These are phyloP conservation scores for Pocillopora damicornis DNA, from an alignment of 64 coral and sea anemone species.

Conservation along the genomic window DNA sequence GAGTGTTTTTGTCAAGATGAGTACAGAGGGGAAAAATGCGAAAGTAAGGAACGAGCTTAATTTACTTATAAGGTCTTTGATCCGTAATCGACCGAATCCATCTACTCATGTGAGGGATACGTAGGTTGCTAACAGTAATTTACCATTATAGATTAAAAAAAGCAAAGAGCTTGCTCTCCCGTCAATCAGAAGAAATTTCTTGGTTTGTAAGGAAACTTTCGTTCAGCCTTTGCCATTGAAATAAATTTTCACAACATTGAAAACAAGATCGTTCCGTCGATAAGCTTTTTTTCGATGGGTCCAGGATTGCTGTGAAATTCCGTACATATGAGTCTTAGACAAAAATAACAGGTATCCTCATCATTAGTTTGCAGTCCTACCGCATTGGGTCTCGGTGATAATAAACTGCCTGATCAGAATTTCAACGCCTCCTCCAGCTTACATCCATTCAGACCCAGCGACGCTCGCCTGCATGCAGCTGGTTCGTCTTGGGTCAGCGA, in stretches of 20 bases:
- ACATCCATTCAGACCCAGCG: background rate
- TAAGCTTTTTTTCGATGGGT: no score
- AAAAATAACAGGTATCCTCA: background rate
- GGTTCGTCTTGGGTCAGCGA: conserved; percentile 2
- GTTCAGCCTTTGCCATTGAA: no score
- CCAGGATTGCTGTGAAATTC: background rate
- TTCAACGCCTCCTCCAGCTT: conserved; percentile 23
- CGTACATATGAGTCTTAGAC: background rate
- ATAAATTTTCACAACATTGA: no score
- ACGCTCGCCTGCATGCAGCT: background rate
- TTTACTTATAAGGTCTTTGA: background rate
- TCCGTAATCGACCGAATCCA: no score
- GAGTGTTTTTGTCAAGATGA: conserved; percentile 2
- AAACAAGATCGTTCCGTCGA: no score
- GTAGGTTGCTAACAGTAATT: no score
- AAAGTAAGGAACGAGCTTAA: background rate
- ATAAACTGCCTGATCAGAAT: background rate
- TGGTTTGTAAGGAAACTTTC: no score
- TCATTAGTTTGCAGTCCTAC: background rate
- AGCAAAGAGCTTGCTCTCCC: no score
- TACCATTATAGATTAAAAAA: no score
- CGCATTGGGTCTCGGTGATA: conserved; percentile 8
- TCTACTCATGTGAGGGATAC: no score
- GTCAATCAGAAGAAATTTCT: no score
- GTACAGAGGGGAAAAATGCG: background rate